Conservation (phyloP, 2,797 vertebrate genomes). For the Gallinago stenura region DNA sequence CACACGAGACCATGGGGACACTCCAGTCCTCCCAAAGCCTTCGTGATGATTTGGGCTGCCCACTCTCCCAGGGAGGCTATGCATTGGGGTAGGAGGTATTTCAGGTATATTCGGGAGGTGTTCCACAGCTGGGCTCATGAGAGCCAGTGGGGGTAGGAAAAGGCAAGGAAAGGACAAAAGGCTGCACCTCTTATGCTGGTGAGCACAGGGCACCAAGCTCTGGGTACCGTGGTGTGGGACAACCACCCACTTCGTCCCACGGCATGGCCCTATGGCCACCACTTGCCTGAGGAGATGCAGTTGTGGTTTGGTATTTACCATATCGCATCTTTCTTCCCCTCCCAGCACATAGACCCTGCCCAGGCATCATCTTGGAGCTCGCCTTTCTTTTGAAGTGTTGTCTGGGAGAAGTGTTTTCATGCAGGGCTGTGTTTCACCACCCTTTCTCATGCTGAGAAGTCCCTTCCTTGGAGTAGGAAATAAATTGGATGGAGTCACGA, state of each 20-base stretch:
- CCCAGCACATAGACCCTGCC: accelerated
- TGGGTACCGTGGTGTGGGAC: accelerated
- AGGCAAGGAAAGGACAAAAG: neutral
- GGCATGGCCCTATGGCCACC: accelerated
- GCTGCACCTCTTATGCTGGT: accelerated
- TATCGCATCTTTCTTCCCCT: neutral
- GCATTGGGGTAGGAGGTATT: neutral
- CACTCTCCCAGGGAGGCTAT: neutral
- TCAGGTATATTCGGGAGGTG: neutral
- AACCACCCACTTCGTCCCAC: accelerated
- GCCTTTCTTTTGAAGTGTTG: neutral
- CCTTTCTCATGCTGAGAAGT: neutral
- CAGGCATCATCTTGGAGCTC: neutral
- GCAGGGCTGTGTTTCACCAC: neutral
- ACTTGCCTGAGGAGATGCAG: accelerated
- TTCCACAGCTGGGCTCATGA: neutral
- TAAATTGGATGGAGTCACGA: neutral
- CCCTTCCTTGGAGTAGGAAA: neutral
- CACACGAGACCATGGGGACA: accelerated
- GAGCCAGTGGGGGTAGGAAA: neutral
- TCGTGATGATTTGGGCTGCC: neutral
- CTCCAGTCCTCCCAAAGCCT: neutral
- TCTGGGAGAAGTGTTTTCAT: neutral
- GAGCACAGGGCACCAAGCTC: accelerated
- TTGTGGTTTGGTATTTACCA: accelerated